Evolutionary conservation across 2,888 invertebrate species (phyloP).

Genomic region (Andricus curvator): DNA sequence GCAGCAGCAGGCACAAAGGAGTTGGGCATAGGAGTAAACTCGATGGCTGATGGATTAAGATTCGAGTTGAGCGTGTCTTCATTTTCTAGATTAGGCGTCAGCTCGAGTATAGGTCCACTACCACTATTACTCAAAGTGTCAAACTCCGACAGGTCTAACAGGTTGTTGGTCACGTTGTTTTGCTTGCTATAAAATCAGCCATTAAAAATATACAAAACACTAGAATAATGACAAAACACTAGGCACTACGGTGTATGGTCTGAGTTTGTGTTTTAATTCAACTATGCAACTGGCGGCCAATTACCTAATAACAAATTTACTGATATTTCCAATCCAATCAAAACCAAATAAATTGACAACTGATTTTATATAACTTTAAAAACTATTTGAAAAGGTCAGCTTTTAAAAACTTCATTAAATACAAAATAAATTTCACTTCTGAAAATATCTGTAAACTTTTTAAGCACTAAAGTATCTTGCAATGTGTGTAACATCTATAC

Average conservation of each 20-base stretch:
- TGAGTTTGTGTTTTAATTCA: slow-evolving; percentile 5
- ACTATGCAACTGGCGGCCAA: slow-evolving; percentile 4
- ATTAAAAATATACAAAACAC: slow-evolving; percentile 69
- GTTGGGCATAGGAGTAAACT: slow-evolving; percentile 74
- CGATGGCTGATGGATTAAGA: slow-evolving; percentile 74
- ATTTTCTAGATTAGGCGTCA: slow-evolving; percentile 73
- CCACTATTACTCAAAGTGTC: slow-evolving; percentile 77
- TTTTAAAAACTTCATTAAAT: neutral
- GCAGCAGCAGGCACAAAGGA: slow-evolving; percentile 69
- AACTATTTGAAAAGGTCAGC: neutral
- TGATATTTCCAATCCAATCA: neutral
- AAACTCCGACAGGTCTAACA: slow-evolving; percentile 79
- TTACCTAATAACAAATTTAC: slow-evolving; percentile 4
- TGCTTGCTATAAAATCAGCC: slow-evolving; percentile 78
- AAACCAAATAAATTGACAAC: neutral
- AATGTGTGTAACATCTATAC: slow-evolving; percentile 14
- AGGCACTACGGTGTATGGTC: slow-evolving; percentile 51
- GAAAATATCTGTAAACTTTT: slow-evolving; percentile 24
- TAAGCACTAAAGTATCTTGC: slow-evolving; percentile 7
- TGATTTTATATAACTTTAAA: neutral
- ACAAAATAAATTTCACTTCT: neutral
- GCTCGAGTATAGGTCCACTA: slow-evolving; percentile 75
- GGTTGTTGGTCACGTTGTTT: slow-evolving; percentile 80
- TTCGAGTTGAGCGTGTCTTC: slow-evolving; percentile 77
- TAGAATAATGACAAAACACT: slow-evolving; percentile 59